A percentile compares a stretch with the other conserved stretches of the same genome.
phyloP scores from a whole-genome alignment of 2,113 vertebrate species.

The Platichthys flesus region DNA sequence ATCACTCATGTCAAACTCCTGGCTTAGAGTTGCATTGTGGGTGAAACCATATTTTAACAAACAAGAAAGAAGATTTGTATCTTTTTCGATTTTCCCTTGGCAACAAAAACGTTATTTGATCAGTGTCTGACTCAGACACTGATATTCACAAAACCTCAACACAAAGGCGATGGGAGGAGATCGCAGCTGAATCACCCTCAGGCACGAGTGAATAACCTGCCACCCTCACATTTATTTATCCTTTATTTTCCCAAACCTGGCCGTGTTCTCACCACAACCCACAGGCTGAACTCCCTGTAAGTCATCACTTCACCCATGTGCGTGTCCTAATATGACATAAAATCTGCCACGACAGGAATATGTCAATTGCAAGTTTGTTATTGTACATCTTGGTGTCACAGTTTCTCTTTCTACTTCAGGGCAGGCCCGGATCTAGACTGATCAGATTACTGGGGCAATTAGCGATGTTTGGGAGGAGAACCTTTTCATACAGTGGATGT shows the following conservation, averaged over 20 bases:
- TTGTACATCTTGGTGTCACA: background rate
- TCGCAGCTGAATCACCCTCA: constrained; percentile 41
- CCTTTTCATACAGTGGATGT: no score
- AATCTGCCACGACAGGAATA: background rate
- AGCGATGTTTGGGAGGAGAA: no score
- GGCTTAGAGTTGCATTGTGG: no score
- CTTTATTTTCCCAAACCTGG: constrained; percentile 34
- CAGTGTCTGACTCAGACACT: constrained; percentile 69
- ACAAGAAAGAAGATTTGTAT: no score
- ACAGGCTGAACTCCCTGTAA: constrained; percentile 19
- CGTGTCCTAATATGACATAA: background rate
- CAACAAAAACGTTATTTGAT: background rate
- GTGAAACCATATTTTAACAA: no score
- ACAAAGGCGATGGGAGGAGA: constrained; percentile 25
- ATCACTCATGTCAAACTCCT: no score
- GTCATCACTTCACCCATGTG: constrained; percentile 14
- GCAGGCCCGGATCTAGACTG: no score
- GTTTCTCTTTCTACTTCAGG: background rate
- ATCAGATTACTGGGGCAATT: no score
- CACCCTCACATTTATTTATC: constrained; percentile 52
- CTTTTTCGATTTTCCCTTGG: no score
- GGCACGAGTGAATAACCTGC: constrained; percentile 37
- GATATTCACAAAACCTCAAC: constrained; percentile 33
- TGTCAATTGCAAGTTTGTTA: background rate
- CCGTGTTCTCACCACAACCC: constrained; percentile 24